Conservation (phyloP, 2,113 vertebrate species). For the Chinchilla lanigera region DNA sequence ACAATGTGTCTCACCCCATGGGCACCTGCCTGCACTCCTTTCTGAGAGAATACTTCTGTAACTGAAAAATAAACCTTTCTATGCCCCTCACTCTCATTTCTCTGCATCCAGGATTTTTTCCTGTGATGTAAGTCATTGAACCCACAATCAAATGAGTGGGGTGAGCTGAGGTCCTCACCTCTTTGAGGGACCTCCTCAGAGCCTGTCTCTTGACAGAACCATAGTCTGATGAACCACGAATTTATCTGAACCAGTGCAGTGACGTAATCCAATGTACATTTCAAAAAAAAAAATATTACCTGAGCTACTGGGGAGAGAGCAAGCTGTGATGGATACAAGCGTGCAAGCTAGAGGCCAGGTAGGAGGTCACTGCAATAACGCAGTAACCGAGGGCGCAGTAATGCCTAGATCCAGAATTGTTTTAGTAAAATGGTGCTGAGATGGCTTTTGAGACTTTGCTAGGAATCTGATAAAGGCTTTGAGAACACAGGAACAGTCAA, state of each 20-base stretch:
- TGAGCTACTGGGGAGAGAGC: background rate
- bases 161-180: too few relatives aligned
- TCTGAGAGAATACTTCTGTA: too few relatives aligned
- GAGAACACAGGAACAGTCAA: background rate
- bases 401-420: background rate
- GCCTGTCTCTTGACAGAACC: background rate
- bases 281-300: background rate
- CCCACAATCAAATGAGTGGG: too few relatives aligned
- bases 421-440: background rate
- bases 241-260: background rate
- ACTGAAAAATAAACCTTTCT: too few relatives aligned
- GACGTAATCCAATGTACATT: background rate
- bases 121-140: too few relatives aligned
- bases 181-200: too few relatives aligned
- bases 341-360: background rate
- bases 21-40: too few relatives aligned
- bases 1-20: too few relatives aligned
- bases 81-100: too few relatives aligned
- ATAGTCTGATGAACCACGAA: background rate
- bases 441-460: constrained; percentile 5
- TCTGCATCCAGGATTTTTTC: too few relatives aligned
- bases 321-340: background rate
- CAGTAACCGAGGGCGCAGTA: background rate
- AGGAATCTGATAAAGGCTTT: background rate
- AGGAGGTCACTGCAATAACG: background rate